A percentile compares a stretch with the other conserved stretches of the same genome.
Evolutionary conservation across 1,140 invertebrate species (phyloP).

Genomic region (Andricus grossulariae): DNA sequence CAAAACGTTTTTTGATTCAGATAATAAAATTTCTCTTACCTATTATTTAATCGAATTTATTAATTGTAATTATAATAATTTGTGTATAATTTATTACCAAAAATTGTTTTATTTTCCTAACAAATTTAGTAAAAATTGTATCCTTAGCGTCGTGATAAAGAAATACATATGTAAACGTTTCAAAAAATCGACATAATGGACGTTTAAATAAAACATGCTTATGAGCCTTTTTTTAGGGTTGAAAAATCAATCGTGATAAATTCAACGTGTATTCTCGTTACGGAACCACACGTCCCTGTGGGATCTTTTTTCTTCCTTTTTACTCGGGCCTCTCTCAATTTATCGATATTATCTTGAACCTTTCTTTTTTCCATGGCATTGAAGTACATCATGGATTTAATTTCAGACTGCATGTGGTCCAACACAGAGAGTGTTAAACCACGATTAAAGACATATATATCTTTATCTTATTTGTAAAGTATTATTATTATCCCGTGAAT

Average conservation of each 20-base stretch:
- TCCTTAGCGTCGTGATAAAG: too few relatives aligned
- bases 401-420: not conserved
- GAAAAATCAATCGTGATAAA: slow-evolving; percentile 67
- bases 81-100: too few relatives aligned
- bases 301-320: slow-evolving; percentile 61
- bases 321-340: slow-evolving; percentile 58
- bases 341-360: slow-evolving; percentile 62
- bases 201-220: slow-evolving; percentile 22
- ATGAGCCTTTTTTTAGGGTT: slow-evolving; percentile 36
- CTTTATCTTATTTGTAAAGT: too few relatives aligned
- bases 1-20: too few relatives aligned
- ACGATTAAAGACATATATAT: not conserved
- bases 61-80: too few relatives aligned
- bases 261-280: slow-evolving; percentile 56
- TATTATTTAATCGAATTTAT: too few relatives aligned
- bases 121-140: too few relatives aligned
- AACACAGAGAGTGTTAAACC: slow-evolving; percentile 4
- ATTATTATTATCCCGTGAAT: too few relatives aligned
- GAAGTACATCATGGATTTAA: slow-evolving; percentile 1
- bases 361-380: not conserved
- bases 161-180: not conserved
- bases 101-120: too few relatives aligned
- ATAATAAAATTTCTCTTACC: too few relatives aligned
- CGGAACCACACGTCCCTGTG: slow-evolving; percentile 53
- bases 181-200: not conserved